Base-by-base conservation (phyloP, 2,888 invertebrate species). In the Hirudinaria manillensis region DNA sequence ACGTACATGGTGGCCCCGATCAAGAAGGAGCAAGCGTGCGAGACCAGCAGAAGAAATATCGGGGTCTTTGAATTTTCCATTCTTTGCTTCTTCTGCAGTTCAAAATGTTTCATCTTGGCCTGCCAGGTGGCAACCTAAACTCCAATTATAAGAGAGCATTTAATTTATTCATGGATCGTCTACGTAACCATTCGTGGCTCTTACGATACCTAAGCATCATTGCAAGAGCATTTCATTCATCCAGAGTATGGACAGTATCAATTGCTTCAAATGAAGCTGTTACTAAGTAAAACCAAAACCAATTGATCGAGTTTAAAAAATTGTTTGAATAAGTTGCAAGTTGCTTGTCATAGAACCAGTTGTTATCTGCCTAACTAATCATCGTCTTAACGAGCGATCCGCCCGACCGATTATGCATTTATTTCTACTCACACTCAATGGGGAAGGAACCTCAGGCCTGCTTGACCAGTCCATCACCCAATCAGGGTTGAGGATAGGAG, bases 381-480 rank as follows among this genome's bases (percentile, higher is more conserved):
- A n/a, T n/a, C n/a, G n/a, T n/a, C n/a, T n/a, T n/a, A n/a, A n/a
- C 21, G 53, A 16, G 53, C 53, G 21, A 53, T 53, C 53, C 53
- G 53, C 21, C 13, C 53, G 21, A 13, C 53, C 21, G 21, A 53
- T 16, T 21, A 61, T 61, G n/a, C 24, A 61, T 61, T 61, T 61
- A 61, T 61, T 61, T n/a, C 10, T 27, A 7, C 61, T 24, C 29
- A 61, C 61, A 61, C 61, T 34, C n/a, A 34, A 13, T 34, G 68
- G 68, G 68, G n/a, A n/a, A 16, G 68, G 36, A n/a, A 36, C 36
- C 32, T 68, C 68, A n/a, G 68, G 68, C 32, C 68, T 32, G 21
- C 68, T 68, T 36, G 68, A 68, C 68, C 68, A 68, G 36, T 68
- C 36, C 68, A n/a, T 7, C 10, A 34, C 21, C 68, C 68, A 68